Conservation (phyloP, 92 coral and sea anemone species). For the Micromussa lordhowensis region DNA sequence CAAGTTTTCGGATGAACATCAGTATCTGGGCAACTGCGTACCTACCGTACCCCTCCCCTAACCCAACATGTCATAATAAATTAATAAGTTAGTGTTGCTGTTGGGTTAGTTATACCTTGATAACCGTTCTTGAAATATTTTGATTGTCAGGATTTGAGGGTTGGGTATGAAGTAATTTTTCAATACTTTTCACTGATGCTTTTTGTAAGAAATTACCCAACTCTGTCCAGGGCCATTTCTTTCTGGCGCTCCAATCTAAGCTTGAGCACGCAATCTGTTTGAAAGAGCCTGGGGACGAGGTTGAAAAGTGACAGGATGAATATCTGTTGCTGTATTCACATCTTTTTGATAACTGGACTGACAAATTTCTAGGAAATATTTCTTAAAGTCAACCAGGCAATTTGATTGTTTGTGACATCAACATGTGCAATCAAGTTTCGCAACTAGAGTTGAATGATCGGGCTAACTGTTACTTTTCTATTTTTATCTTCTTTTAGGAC, state of each 20-base stretch:
- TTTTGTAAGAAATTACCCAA: background rate
- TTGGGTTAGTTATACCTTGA: too few relatives aligned
- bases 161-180: background rate
- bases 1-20: too few relatives aligned
- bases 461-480: background rate
- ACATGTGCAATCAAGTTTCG: background rate
- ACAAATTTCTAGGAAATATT: background rate
- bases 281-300: background rate
- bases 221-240: too few relatives aligned
- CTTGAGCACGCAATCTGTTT: too few relatives aligned
- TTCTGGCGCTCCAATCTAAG: too few relatives aligned
- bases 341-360: background rate
- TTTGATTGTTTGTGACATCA: background rate
- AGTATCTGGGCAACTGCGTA: too few relatives aligned
- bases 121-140: background rate
- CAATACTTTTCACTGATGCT: background rate
- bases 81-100: too few relatives aligned
- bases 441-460: background rate
- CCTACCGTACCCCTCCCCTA: too few relatives aligned
- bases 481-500: conserved; percentile 9
- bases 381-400: background rate
- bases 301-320: too few relatives aligned
- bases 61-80: too few relatives aligned
- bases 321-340: too few relatives aligned
- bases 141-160: background rate